Base-by-base conservation (phyloP, 2,888 invertebrate species). In the Apoda limacodes region DNA sequence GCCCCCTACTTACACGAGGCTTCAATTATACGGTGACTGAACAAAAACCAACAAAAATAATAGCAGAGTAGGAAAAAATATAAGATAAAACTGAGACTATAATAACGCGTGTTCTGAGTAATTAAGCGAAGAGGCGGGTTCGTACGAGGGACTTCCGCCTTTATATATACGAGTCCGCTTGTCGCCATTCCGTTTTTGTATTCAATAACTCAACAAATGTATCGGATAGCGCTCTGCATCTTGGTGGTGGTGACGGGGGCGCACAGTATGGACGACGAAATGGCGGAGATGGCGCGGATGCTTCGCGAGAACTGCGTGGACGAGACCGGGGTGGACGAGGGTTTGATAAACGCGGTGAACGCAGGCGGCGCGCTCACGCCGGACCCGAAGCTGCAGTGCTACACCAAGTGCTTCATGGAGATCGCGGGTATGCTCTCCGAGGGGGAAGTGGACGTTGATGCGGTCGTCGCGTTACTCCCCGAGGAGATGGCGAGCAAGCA, bases 401-500 rank as follows among this genome's bases (percentile, higher is more conserved):
- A 78, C 57, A 56, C 70, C 39, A 72, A 74, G 46, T 78, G 78
- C 46, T 52, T 62, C 11, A 72, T 78, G 78, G 78, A 76, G 55
- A 74, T 68, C 13, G 68, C 71, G 1, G 78, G 78, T 24, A 74
- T 78, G 72, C 39, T 75, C 52, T 34, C 56, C 1, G 74, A 63
- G 3, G 78, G 74, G 15, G 50, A 35, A 10, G 56, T 78, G 37
- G 71, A 78, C 43, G 52, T 74, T 26, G 78, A 76, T 19, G 63
- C 71, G 2, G 64, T 72, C 30, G 41, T 78, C 23, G 66, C 64
- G 12, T 42, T 78, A 43, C 46, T 78, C 40, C 74, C 71, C 0
- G 63, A 65, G 5, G 59, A 50, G 17, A 30, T 74, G 42, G 50
- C 53, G 12, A 37, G 15, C 17, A 58, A 52, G 40, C 61, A 55